These are phyloP conservation scores for Brevipalpus yothersi DNA, from an alignment of 1,140 invertebrate species.

Conservation along the genomic window DNA sequence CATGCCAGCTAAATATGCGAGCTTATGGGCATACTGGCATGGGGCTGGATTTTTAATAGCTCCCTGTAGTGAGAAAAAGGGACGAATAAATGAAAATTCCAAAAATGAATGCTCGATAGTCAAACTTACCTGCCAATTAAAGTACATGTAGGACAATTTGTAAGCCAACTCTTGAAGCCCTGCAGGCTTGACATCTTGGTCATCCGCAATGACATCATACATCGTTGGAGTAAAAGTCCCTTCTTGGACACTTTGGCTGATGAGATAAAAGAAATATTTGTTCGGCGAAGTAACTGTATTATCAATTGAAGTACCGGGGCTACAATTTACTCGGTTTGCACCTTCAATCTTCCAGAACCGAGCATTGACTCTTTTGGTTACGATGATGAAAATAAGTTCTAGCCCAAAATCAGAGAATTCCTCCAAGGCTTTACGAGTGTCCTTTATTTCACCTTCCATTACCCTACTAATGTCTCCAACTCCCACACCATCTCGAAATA, in stretches of 20 bases:
- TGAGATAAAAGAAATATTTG: conserved; percentile 53
- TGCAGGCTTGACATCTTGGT: conserved; percentile 28
- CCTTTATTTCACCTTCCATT: conserved; percentile 20
- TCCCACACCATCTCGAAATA: conserved; percentile 27
- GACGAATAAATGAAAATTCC: no score
- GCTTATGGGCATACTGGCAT: no score
- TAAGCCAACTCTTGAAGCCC: conserved; percentile 45
- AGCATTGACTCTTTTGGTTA: neutral
- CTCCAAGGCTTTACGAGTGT: conserved; percentile 12
- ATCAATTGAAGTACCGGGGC: conserved; percentile 61
- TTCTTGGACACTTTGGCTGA: conserved; percentile 45
- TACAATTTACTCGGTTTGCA: conserved; percentile 33
- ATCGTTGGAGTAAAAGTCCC: conserved; percentile 48
- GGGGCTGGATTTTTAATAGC: no score
- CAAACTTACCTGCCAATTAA: conserved; percentile 34
- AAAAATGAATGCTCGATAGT: no score
- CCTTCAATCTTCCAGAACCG: neutral
- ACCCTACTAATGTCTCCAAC: conserved; percentile 23
- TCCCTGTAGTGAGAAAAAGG: no score
- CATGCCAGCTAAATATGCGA: no score
- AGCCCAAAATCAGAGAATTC: no score
- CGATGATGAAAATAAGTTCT: neutral
- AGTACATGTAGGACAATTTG: conserved; percentile 58
- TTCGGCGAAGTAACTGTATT: conserved; percentile 53
- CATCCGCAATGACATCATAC: conserved; percentile 49